Base-by-base conservation (phyloP, 64 coral and sea anemone genomes). In the Montipora cactus region DNA sequence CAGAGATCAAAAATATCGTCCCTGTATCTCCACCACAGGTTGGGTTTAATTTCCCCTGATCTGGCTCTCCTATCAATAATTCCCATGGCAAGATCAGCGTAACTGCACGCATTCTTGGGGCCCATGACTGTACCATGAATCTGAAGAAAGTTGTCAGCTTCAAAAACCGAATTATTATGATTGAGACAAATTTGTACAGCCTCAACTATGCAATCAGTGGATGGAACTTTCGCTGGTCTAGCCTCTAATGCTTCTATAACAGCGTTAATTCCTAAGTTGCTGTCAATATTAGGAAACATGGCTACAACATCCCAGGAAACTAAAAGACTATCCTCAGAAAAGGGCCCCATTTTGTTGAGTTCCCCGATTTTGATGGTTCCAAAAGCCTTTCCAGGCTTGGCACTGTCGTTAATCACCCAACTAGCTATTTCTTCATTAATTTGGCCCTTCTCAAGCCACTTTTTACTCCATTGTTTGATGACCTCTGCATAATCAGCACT, bases 281-380 rank as follows among this genome's bases (percentile, higher is more conserved):
- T 57, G 52, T 57, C 52, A 57, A 57, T 57, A 57, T 57, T 57
- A 57, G 53, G 53, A 57, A 57, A 57, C 53, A 57, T 57, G 53
- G 3, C 53, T 4, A 57, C 53, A 57, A 57, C 53, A 57, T 57
- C 53, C 53, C 53, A 57, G 53, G 53, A 57, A 57, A 89, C 87
- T 25, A 89, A 59, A 19, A 89, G 47, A 19, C 68, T 89, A 19
- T 89, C 49, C 18, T 46, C 53, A 57, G 53, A 57, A 57, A 57
- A 57, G 53, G 2, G 53, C 3, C 53, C 53, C 53, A 57, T 57
- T 21, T 21, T 89, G 55, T 77, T 89, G 1, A 89, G 23, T 51
- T 53, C 61, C 20, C 78, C 75, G 59, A 90, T 78, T 62, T 90
- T 90, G 22, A 90, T 58, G 59, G 75, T 90, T 59, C 88, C 74